Evolutionary conservation across 2,888 invertebrate genomes (phyloP).

Genomic region (Drosophila infuscata): DNA sequence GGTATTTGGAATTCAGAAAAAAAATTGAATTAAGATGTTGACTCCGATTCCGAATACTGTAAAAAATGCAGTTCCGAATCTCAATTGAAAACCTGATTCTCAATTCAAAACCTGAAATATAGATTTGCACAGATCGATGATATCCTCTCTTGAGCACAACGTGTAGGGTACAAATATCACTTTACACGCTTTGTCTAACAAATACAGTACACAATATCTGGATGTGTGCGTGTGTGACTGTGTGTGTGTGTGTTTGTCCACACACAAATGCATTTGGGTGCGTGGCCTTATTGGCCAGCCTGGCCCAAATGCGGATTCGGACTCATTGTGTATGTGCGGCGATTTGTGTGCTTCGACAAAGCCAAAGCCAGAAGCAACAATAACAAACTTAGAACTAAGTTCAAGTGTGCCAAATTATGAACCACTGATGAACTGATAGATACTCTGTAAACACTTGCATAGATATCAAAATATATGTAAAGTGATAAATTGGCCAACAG

Average conservation of each 20-base stretch:
- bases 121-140: background rate
- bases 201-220: conserved; percentile 12
- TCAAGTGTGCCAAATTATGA: background rate
- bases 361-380: conserved; percentile 11
- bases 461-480: background rate
- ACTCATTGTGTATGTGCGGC: conserved; percentile 66
- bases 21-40: background rate
- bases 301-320: conserved; percentile 44
- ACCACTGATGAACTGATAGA: background rate
- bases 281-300: conserved; percentile 38
- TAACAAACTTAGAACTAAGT: conserved; percentile 18
- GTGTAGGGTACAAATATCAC: conserved; percentile 57
- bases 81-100: background rate
- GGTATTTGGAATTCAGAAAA: no score
- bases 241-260: conserved; percentile 12
- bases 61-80: background rate
- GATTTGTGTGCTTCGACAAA: conserved; percentile 46
- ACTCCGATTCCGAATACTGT: background rate
- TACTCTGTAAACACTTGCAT: conserved; percentile 9
- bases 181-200: conserved; percentile 45
- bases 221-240: conserved; percentile 20
- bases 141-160: background rate
- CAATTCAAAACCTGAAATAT: background rate
- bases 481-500: background rate
- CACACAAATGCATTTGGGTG: conserved; percentile 54